phyloP scores from a whole-genome alignment of 2,797 vertebrate species.

The Eutrigla gurnardus region DNA sequence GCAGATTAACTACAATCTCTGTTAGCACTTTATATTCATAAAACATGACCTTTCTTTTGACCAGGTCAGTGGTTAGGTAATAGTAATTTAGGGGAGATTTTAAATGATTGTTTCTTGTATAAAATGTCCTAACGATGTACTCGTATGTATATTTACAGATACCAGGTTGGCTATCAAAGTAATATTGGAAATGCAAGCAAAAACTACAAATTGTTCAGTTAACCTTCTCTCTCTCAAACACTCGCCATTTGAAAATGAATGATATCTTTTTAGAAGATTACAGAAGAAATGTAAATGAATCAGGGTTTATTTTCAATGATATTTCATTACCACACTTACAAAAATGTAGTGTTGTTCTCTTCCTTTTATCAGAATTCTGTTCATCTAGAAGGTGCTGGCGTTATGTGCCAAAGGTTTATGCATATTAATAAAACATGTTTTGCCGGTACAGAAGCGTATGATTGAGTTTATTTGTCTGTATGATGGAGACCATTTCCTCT shows the following conservation, averaged over 20 bases:
- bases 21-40: neutral
- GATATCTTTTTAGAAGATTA: constrained; percentile 4
- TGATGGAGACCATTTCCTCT: neutral
- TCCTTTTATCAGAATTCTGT: neutral
- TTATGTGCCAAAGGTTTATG: constrained; percentile 55
- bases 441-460: constrained; percentile 9
- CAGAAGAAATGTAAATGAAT: constrained; percentile 33
- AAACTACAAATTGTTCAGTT: neutral
- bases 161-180: neutral
- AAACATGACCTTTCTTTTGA: neutral
- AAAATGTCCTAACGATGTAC: neutral
- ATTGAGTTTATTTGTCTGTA: constrained; percentile 19
- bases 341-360: constrained; percentile 7
- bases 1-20: neutral
- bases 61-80: neutral
- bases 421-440: constrained; percentile 46
- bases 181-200: neutral
- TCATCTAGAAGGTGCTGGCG: constrained; percentile 41
- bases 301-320: constrained; percentile 28
- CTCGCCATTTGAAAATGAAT: constrained; percentile 22
- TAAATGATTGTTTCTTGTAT: neutral
- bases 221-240: constrained; percentile 6
- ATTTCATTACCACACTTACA: constrained; percentile 7
- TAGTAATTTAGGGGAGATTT: neutral
- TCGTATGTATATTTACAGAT: neutral